Evolutionary conservation across 2,113 vertebrate genomes (phyloP), one percentile per base, ranked within the genome.

Genomic region (Bambusicola thoracicus): DNA sequence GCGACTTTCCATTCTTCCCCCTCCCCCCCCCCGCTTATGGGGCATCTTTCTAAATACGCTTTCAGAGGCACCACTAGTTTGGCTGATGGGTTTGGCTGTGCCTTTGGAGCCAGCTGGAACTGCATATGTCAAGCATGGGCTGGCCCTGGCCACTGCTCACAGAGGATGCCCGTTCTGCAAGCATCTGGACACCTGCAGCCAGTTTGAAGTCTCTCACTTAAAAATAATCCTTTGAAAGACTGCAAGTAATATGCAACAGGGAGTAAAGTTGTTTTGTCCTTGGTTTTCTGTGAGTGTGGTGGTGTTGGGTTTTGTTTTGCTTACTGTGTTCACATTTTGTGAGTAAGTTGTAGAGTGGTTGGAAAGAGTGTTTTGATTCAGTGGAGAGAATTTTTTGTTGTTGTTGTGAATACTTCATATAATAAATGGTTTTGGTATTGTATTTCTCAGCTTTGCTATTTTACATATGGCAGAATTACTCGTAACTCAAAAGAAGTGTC

Each of bases 391-490:
- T 8, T 69, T 62, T 76, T 79, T 75, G 10, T 53, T 90, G 10
- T 53, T 90, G 8, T 19, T 29, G 24, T 69, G n/a, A 30, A 20
- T 62, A 36, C 68, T 59, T 73, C 49, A 20, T 24, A 25, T 62
- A n/a, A 18, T 68, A 91, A 90, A 86, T 51, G 62, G n/a, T 41
- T 85, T 76, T 43, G 51, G 19, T 44, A 44, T 58, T 72, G 27
- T 89, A 17, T 58, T 87, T 43, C 73, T 36, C 41, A 34, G 36
- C 36, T 88, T 89, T 95, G 63, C 25, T 56, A 53, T 56, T 70
- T 95, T 81, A 38, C 48, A 72, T 69, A 32, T 80, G 40, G 86
- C 72, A 81, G 86, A 59, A 93, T 59, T 25, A 89, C 66, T 81
- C 13, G 3, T 46, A 90, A 84, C 62, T 90, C 48, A 63, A 16